These are phyloP conservation scores for Otus sunia DNA, from an alignment of 2,113 vertebrate genomes.

Conservation along the genomic window DNA sequence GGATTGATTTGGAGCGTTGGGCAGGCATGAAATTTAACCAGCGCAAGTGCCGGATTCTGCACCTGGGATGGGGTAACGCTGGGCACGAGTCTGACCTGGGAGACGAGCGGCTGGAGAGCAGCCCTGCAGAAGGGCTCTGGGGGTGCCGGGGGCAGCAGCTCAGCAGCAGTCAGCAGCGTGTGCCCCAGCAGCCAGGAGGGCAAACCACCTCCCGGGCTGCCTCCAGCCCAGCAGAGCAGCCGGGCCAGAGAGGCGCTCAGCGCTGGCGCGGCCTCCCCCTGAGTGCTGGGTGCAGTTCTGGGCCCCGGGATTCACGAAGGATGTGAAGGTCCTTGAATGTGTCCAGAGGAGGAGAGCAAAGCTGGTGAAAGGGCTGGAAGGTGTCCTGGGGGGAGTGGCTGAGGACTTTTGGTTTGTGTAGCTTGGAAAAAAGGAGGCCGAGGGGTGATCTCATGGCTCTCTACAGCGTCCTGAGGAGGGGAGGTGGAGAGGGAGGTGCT, in stretches of 20 bases:
- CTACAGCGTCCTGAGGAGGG: not conserved
- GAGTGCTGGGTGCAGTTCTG: not conserved
- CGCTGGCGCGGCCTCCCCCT: not conserved
- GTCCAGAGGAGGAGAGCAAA: not conserved
- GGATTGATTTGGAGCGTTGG: not conserved
- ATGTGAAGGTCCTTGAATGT: not conserved
- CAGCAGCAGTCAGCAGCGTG: not conserved
- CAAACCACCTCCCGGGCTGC: not conserved
- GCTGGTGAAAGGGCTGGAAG: not conserved
- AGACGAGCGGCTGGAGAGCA: too few relatives aligned
- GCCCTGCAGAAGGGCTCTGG: too few relatives aligned
- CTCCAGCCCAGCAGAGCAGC: not conserved
- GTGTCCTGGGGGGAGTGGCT: not conserved
- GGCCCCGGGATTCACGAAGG: not conserved
- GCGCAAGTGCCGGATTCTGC: not conserved
- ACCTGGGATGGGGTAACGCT: not conserved
- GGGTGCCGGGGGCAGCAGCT: too few relatives aligned
- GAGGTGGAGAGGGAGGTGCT: too few relatives aligned
- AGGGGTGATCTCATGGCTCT: too few relatives aligned
- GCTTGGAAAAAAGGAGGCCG: not conserved
- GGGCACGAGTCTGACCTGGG: too few relatives aligned
- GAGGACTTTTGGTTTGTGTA: not conserved
- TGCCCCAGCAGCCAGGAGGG: not conserved
- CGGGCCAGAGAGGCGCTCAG: not conserved
- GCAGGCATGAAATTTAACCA: not conserved